Evolutionary conservation across 2,888 invertebrate species (phyloP).

Genomic region (Epinotia nisella): DNA sequence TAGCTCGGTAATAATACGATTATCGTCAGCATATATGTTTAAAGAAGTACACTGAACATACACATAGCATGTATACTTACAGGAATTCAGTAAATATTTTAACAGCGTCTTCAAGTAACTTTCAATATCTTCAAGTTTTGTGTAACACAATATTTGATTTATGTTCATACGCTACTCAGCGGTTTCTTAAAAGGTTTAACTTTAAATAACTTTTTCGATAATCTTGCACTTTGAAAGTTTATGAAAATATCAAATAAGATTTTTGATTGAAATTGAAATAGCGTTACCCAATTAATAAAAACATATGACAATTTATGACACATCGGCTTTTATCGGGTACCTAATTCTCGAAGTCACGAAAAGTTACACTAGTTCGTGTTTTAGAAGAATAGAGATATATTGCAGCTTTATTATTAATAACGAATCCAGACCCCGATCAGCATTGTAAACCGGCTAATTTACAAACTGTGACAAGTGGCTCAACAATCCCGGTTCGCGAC

Average conservation of each 20-base stretch:
- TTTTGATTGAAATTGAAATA: not conserved
- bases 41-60: not conserved
- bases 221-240: not conserved
- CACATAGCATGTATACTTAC: not conserved
- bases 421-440: too few relatives aligned
- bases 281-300: too few relatives aligned
- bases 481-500: too few relatives aligned
- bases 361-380: too few relatives aligned
- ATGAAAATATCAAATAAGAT: not conserved
- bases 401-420: too few relatives aligned
- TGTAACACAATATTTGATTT: constrained; percentile 9
- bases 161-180: not conserved
- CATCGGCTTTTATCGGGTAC: too few relatives aligned
- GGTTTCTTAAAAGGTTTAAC: not conserved
- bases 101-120: constrained; percentile 2
- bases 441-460: too few relatives aligned
- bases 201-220: not conserved
- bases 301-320: too few relatives aligned
- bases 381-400: too few relatives aligned
- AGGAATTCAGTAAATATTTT: constrained; percentile 11
- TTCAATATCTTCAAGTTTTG: constrained; percentile 12
- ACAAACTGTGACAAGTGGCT: too few relatives aligned
- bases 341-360: too few relatives aligned
- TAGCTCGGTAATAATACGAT: not conserved
- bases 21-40: constrained; percentile 3